Percentiles rank a stretch among this genome's conserved stretches.
phyloP scores from a whole-genome alignment of 2,888 invertebrate genomes.

The Pseudococcus viburni region DNA sequence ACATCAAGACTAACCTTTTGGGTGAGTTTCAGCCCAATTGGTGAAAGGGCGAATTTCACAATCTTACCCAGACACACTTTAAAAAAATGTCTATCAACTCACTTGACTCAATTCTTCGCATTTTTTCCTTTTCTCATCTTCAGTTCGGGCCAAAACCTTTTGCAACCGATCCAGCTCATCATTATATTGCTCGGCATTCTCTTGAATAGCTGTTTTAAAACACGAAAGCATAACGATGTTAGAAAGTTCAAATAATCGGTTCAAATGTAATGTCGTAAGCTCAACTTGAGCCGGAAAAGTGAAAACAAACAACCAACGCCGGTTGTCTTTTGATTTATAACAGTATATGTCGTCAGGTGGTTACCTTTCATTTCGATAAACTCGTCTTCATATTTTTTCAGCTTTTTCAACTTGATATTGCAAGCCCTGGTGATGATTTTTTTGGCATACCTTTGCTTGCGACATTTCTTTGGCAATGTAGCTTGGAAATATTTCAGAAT shows the following conservation, averaged over 20 bases:
- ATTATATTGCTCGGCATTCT: slow-evolving; percentile 75
- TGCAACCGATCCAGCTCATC: slow-evolving; percentile 76
- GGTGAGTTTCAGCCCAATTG: too few species aligned
- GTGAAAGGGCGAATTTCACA: too few species aligned
- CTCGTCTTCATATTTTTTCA: slow-evolving; percentile 96
- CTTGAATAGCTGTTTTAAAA: slow-evolving; percentile 74
- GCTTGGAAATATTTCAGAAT: slow-evolving; percentile 98
- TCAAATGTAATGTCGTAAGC: background rate
- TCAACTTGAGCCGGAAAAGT: background rate
- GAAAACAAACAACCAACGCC: background rate
- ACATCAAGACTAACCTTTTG: too few species aligned
- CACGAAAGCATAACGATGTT: slow-evolving; percentile 43
- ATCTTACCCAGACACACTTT: background rate
- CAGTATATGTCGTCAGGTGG: background rate
- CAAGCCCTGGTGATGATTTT: slow-evolving; percentile 92
- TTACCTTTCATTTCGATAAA: slow-evolving; percentile 83
- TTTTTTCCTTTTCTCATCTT: slow-evolving; percentile 81
- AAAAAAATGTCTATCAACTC: background rate
- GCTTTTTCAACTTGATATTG: slow-evolving; percentile 90
- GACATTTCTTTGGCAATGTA: slow-evolving; percentile 95
- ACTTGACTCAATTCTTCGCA: slow-evolving; percentile 78
- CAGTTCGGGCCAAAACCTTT: slow-evolving; percentile 77
- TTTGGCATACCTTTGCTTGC: slow-evolving; percentile 90
- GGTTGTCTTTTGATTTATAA: background rate
- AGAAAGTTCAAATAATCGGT: background rate